Percentiles rank a stretch among this genome's conserved stretches.
Evolutionary conservation across 2,888 invertebrate species (phyloP).

Genomic region (Incurvaria masculella): DNA sequence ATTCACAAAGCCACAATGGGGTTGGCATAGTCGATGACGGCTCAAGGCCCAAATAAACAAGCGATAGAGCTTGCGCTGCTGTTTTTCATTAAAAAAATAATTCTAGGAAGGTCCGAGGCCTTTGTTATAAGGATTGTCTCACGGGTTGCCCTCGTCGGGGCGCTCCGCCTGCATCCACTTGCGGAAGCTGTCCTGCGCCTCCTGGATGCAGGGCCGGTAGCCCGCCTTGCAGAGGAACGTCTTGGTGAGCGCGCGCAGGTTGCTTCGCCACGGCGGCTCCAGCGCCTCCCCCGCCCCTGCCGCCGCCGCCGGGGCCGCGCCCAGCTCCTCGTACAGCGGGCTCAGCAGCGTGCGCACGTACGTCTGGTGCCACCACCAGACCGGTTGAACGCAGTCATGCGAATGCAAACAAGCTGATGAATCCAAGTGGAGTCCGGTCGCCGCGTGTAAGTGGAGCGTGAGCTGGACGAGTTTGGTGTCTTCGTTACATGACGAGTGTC

Average conservation of each 20-base stretch:
- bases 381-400: no score
- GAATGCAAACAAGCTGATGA: no score
- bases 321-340: slow-evolving; percentile 70
- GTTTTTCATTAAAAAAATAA: background rate
- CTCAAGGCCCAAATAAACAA: no score
- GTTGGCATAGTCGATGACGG: no score
- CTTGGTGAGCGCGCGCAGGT: slow-evolving; percentile 64
- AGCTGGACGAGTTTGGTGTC: no score
- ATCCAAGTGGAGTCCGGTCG: no score
- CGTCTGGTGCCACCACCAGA: no score
- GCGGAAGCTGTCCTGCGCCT: slow-evolving; percentile 67
- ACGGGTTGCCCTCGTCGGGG: slow-evolving; percentile 81
- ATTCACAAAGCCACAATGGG: no score
- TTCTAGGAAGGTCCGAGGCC: no score
- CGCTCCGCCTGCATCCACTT: slow-evolving; percentile 73
- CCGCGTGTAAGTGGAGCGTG: no score
- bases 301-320: slow-evolving; percentile 33
- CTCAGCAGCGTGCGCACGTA: slow-evolving; percentile 67
- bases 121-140: slow-evolving; percentile 35
- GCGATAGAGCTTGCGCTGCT: no score
- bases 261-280: slow-evolving; percentile 65
- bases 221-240: slow-evolving; percentile 74
- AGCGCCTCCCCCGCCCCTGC: slow-evolving; percentile 32
- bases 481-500: no score
- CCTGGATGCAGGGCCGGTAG: slow-evolving; percentile 72